Conservation (phyloP, 2,888 invertebrate genomes). For the Diarsia dahlii region DNA sequence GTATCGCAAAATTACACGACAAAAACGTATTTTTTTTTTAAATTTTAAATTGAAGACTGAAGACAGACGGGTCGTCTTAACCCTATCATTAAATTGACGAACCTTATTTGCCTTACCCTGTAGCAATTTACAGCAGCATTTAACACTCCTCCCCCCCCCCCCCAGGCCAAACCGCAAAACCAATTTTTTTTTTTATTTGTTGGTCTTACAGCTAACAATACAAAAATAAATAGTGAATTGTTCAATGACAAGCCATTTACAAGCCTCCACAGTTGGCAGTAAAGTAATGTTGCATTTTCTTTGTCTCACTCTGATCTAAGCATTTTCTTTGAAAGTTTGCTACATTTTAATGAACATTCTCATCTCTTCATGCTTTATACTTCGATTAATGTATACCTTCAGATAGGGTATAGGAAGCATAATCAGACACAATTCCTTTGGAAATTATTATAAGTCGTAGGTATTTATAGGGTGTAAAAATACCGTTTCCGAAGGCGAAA, state of each 20-base stretch:
- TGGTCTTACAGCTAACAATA: too few relatives aligned
- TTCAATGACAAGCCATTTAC: too few relatives aligned
- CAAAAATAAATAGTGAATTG: too few relatives aligned
- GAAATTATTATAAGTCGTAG: too few relatives aligned
- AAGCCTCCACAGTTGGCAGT: too few relatives aligned
- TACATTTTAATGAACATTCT: background rate
- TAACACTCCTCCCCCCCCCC: too few relatives aligned
- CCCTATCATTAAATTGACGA: background rate
- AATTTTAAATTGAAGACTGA: background rate
- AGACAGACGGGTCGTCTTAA: background rate
- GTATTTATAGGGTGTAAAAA: too few relatives aligned
- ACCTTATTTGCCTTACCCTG: background rate
- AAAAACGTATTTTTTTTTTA: background rate
- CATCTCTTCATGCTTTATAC: too few relatives aligned
- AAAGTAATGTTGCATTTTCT: too few relatives aligned
- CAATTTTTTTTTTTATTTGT: too few relatives aligned
- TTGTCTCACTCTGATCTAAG: too few relatives aligned
- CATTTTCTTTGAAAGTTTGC: background rate
- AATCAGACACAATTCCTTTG: background rate
- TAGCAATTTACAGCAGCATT: background rate
- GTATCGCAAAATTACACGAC: background rate
- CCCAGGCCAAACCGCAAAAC: background rate
- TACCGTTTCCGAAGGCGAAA: too few relatives aligned
- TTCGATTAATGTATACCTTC: background rate
- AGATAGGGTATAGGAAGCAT: background rate